Evolutionary conservation across 2,113 vertebrate genomes (phyloP), one percentile per base, ranked within the genome.

Genomic region (Telmatochromis bifrenatus): DNA sequence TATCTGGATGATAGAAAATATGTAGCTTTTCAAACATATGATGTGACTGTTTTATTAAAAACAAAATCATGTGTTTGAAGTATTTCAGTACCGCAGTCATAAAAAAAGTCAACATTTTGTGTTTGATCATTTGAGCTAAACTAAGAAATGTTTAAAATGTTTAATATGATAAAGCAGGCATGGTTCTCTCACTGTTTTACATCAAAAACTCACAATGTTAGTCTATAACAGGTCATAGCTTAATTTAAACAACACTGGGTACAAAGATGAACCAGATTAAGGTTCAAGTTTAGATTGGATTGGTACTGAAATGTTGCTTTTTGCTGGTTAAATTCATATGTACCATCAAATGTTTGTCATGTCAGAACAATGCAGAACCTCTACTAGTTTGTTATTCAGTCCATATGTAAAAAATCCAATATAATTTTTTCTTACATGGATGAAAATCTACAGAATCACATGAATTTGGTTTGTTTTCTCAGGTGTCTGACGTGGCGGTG

Each of bases 341-440:
- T 45, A 51, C 28, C 45, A 51, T 79, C 28, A 13, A 26, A 13
- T 51, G n/a, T 56, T 68, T 68, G n/a, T 26, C 21, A 1, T 62
- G 33, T 21, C 77, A 39, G 31, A 51, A 7, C 31, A 80, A 21
- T 23, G 42, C 68, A 42, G 54, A 70, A 54, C 42, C 51, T 54
- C 28, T 33, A 33, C 55, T 86, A 7, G 82, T 81, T 3, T 83
- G 82, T 85, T 37, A 28, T 0, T 65, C 5, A 49, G 23, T 65
- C 9, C 42, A 79, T 42, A 84, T 86, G 37, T 92, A 23, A 70
- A 42, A 68, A 45, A 45, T 49, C 33, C 10, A 31, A 79, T 85
- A 65, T 23, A 37, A 10, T 83, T 49, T 9, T 84, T 31, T 60
- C 5, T 33, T 60, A 33, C 28, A 33, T 19, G 7, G 68, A 47